A percentile compares a stretch with the other conserved stretches of the same genome.
Evolutionary conservation across 2,888 invertebrate genomes (phyloP).

Genomic region (Athripsodes cinereus): DNA sequence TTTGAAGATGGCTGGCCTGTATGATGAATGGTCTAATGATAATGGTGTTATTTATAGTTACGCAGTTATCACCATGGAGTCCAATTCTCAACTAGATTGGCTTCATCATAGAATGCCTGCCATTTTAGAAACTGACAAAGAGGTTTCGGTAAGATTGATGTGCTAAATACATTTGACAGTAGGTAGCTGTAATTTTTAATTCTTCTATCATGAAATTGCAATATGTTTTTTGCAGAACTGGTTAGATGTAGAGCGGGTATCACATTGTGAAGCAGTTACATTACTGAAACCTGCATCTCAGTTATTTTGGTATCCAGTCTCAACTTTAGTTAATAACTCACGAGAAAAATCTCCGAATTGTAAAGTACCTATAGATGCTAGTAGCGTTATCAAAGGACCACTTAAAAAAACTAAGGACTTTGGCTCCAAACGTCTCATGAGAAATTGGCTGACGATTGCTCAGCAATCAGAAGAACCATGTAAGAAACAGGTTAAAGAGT

Average conservation of each 20-base stretch:
- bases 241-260: constrained; percentile 55
- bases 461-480: neutral
- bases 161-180: neutral
- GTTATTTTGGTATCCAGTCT: constrained; percentile 64
- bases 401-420: neutral
- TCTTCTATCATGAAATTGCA: no score
- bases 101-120: constrained; percentile 78
- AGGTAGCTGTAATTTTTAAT: no score
- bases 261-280: constrained; percentile 46
- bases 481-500: no score
- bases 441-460: neutral
- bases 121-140: constrained; percentile 61
- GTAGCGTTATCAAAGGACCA: neutral
- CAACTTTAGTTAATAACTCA: constrained; percentile 64
- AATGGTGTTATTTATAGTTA: constrained; percentile 61
- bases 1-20: constrained; percentile 71
- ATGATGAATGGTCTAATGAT: constrained; percentile 59
- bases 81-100: constrained; percentile 61
- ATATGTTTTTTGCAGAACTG: constrained; percentile 59
- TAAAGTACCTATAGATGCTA: constrained; percentile 42
- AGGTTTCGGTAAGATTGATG: constrained; percentile 49
- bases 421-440: neutral
- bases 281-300: constrained; percentile 50
- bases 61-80: constrained; percentile 71
- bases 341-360: constrained; percentile 58